These are phyloP conservation scores for Lytechinus pictus DNA, from an alignment of 35 echinoderm and acorn worm species.

Conservation along the genomic window DNA sequence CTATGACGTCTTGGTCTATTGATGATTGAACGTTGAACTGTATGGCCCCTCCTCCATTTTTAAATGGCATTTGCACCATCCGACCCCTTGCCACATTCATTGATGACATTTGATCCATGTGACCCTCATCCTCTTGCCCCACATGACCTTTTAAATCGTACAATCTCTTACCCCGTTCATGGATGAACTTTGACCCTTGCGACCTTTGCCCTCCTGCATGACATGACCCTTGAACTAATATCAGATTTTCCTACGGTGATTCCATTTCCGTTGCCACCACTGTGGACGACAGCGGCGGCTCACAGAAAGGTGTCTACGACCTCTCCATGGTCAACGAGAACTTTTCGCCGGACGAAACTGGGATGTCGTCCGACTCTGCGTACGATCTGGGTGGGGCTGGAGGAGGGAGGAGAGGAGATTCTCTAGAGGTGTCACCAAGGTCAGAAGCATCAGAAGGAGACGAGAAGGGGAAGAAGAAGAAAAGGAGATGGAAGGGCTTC, in stretches of 20 bases:
- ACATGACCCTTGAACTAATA: constrained; percentile 40
- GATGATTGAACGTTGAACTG: too few species aligned
- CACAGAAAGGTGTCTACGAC: constrained; percentile 80
- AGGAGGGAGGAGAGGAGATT: background rate
- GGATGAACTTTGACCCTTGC: too few species aligned
- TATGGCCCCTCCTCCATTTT: too few species aligned
- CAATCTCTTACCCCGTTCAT: too few species aligned
- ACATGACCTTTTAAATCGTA: too few species aligned
- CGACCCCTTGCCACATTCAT: too few species aligned
- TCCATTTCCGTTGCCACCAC: constrained; percentile 82
- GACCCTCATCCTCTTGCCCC: too few species aligned
- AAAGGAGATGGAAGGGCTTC: constrained; percentile 53
- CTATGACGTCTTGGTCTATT: too few species aligned
- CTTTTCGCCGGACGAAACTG: constrained; percentile 72
- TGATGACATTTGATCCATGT: too few species aligned
- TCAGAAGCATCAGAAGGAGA: background rate
- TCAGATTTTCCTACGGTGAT: constrained; percentile 88
- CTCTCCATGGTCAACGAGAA: constrained; percentile 85
- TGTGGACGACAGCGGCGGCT: constrained; percentile 76
- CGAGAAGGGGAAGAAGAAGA: constrained; percentile 58
- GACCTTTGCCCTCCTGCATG: background rate
- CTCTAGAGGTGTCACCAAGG: background rate
- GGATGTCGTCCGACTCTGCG: constrained; percentile 79
- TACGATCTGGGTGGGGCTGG: constrained; percentile 69
- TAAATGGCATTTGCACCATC: too few species aligned